Evolutionary conservation across 2,797 vertebrate genomes (phyloP).

Genomic region (Oophaga sylvatica): DNA sequence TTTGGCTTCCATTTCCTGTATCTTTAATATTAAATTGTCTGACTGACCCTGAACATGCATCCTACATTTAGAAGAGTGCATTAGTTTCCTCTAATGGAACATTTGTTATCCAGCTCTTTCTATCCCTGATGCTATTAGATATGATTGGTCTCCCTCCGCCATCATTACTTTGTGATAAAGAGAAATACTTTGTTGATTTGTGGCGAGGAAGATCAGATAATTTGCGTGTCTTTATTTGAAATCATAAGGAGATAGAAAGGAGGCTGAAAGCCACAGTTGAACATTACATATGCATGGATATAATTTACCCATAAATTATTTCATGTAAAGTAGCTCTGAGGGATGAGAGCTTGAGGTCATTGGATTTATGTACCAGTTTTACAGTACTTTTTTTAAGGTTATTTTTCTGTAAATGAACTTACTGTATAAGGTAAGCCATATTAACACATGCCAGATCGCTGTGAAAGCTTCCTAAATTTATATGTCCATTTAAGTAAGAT

Average conservation of each 20-base stretch:
- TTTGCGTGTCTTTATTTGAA: slow-evolving; percentile 62
- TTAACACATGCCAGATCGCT: background rate
- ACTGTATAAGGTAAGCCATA: background rate
- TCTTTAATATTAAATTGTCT: slow-evolving; percentile 64
- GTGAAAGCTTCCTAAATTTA: background rate
- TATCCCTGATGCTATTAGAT: slow-evolving; percentile 61
- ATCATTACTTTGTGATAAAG: slow-evolving; percentile 64
- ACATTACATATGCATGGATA: slow-evolving; percentile 46
- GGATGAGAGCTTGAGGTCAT: slow-evolving; percentile 35
- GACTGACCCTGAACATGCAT: slow-evolving; percentile 64
- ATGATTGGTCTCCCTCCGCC: slow-evolving; percentile 58
- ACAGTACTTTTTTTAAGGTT: slow-evolving; percentile 3
- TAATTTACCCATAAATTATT: slow-evolving; percentile 56
- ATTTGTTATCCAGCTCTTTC: slow-evolving; percentile 65
- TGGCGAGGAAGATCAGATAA: slow-evolving; percentile 63
- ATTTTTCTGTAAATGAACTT: background rate
- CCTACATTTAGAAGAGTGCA: slow-evolving; percentile 59
- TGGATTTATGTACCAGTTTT: slow-evolving; percentile 23
- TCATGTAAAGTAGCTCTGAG: slow-evolving; percentile 17
- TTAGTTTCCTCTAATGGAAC: slow-evolving; percentile 65
- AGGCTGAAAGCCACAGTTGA: slow-evolving; percentile 58
- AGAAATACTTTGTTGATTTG: slow-evolving; percentile 66
- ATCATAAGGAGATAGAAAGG: slow-evolving; percentile 68
- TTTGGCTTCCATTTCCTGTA: slow-evolving; percentile 63
- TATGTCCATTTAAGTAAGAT: background rate